These are phyloP conservation scores for Allolobophora icterica DNA, from an alignment of 2,888 invertebrate species.

Conservation along the genomic window DNA sequence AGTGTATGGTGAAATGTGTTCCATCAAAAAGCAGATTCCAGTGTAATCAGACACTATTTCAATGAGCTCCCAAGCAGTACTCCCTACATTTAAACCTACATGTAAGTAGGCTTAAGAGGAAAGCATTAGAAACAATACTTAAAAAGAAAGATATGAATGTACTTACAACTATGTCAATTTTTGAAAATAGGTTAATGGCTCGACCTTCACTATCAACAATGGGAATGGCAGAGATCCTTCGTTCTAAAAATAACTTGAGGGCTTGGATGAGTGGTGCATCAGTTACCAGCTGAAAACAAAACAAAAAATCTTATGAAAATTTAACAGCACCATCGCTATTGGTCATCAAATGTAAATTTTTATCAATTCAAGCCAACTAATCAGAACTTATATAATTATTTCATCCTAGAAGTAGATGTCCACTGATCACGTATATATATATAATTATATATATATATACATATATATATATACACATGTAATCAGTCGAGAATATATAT, in stretches of 20 bases:
- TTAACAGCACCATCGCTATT: background rate
- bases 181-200: background rate
- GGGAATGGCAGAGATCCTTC: constrained; percentile 22
- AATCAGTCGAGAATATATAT: no score
- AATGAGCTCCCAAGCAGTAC: no score
- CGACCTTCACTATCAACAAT: constrained; percentile 4
- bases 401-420: no score
- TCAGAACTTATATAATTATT: background rate
- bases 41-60: no score
- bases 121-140: background rate
- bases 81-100: background rate
- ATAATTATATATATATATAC: no score
- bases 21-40: no score
- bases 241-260: background rate
- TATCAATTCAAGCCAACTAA: background rate
- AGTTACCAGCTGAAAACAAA: background rate
- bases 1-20: no score
- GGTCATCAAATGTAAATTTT: background rate
- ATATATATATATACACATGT: no score
- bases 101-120: background rate
- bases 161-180: constrained; percentile 25
- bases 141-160: background rate
- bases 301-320: background rate
- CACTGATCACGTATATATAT: no score
- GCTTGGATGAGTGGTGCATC: constrained; percentile 8